A percentile compares a stretch with the other conserved stretches of the same genome.
These are phyloP conservation scores for Notarius quadriscutis DNA, from an alignment of 2,113 vertebrate genomes.

Conservation along the genomic window DNA sequence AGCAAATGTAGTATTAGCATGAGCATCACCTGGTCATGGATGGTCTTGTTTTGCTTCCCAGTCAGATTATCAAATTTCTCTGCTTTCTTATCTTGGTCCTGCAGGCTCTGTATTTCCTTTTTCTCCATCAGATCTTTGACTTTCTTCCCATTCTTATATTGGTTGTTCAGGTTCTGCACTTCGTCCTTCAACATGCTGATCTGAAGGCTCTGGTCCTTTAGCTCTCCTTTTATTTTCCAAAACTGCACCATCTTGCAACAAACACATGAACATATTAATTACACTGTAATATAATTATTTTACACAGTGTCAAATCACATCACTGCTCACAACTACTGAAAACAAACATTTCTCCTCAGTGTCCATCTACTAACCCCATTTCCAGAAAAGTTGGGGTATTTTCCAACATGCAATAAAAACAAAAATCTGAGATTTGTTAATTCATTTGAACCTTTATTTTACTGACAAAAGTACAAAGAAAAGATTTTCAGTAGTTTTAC, in stretches of 20 bases:
- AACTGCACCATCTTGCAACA: neutral
- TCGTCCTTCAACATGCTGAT: neutral
- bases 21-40: too few relatives aligned
- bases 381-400: too few relatives aligned
- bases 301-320: neutral
- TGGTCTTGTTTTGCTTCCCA: too few relatives aligned
- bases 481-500: too few relatives aligned
- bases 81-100: neutral
- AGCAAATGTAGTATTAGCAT: too few relatives aligned
- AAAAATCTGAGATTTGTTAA: too few relatives aligned
- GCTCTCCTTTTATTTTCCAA: neutral
- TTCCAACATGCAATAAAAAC: too few relatives aligned
- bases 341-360: neutral
- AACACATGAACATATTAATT: neutral
- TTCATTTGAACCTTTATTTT: too few relatives aligned
- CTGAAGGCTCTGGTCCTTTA: neutral
- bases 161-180: neutral
- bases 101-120: neutral
- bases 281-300: neutral
- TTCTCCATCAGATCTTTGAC: neutral
- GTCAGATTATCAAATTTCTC: too few relatives aligned
- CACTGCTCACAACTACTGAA: neutral
- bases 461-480: too few relatives aligned
- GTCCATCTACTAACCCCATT: neutral
- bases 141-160: neutral